Evolutionary conservation across 2,797 vertebrate species (phyloP), one percentile per base, ranked within the genome.

Genomic region (Oreochromis grahami): DNA sequence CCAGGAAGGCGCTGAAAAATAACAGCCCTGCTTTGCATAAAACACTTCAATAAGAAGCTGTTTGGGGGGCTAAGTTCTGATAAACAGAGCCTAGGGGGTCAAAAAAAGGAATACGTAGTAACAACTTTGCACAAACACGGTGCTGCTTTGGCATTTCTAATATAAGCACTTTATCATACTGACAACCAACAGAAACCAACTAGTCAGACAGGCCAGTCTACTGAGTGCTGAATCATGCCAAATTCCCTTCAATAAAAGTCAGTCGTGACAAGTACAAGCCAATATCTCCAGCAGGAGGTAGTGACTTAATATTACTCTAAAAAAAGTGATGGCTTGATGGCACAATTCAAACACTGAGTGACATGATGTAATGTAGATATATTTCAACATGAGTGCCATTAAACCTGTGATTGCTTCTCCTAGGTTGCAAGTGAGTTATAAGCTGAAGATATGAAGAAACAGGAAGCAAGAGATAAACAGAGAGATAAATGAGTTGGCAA

Each of bases 141-240:
- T 29, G 48, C 50, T 86, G 82, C 77, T 85, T 53, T 87, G 85
- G 88, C 84, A 79, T 52, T 82, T 83, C 70, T 36, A 82, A 77
- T 84, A 87, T 60, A 83, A 86, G 80, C 77, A 88, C 81, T 90
- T 81, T 84, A 88, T 90, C 78, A 86, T 51, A 63, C 32, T 43
- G 52, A 52, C 81, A 50, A 52, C 2, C 21, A 85, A 89, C 81
- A 80, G 79, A 88, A 89, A 86, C 87, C 10, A 84, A 56, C 80
- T 86, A 80, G 87, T 88, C 77, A 85, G 77, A 78, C 79, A 14
- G 81, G 43, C 58, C 52, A 79, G 82, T 82, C 77, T 63, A 51
- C 84, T 10, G 79, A 83, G 76, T 74, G 41, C 65, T 80, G 79
- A 86, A 86, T 88, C 74, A 76, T 68, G 10, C 55, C 3, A 1